Base-by-base conservation (phyloP, 2,113 vertebrate genomes). In the Callocephalon fimbriatum region DNA sequence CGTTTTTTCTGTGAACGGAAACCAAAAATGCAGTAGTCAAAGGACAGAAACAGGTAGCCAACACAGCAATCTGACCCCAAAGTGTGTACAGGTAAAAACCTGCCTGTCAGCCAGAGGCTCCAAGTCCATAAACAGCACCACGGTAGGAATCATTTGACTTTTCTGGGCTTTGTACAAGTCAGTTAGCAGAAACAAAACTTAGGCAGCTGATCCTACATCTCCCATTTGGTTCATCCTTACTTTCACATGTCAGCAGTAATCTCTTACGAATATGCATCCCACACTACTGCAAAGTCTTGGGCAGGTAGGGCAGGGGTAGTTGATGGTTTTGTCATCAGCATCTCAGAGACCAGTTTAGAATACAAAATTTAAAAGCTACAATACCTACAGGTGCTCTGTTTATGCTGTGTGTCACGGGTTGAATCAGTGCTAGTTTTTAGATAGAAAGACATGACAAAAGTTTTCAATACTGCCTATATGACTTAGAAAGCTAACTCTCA, bases 141-240 rank as follows among this genome's bases (percentile, higher is more conserved):
- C 0, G 0, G 37, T 1, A 68, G 40, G 53, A 81, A 65, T 23
- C 3, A 0, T 76, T 82, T 40, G 19, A 58, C 58, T 76, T 58
- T 25, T 14, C 37, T 4, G 8, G 40, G 53, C 61, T 85, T 44
- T n/a, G 16, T 42, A 63, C 27, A 20, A 71, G 53, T 8, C 73
- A 67, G 44, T 45, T 19, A 48, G 11, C 51, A 96, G 66, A 65
- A 79, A 21, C 66, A 62, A 53, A 18, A 53, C 18, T 35, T 14
- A n/a, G 0, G 0, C 4, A 27, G 51, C 62, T 75, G 44, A 82
- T 68, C 23, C 45, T 58, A 37, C 66, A 58, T 25, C 37, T 61
- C 37, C 70, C 31, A 4, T 74, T 78, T 22, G 40, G 19, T 53
- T 10, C 2, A 77, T 65, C 48, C 10, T 32, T 38, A 65, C 73